These are phyloP conservation scores for Magallana gigas DNA, from an alignment of 1,140 invertebrate genomes.

Conservation along the genomic window DNA sequence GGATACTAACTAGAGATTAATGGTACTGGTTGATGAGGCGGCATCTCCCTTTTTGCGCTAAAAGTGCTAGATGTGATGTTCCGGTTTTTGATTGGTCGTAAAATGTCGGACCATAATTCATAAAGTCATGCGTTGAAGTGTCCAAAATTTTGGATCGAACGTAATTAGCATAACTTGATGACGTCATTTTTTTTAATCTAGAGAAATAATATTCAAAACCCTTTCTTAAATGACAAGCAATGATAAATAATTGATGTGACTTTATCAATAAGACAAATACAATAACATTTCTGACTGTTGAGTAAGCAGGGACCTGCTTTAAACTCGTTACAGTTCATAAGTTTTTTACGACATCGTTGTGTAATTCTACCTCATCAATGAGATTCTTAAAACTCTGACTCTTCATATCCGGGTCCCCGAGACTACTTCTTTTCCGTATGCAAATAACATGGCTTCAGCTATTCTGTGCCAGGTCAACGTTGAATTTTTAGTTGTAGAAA, in stretches of 20 bases:
- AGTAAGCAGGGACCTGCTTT: too few species aligned
- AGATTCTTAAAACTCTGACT: slow-evolving; percentile 48
- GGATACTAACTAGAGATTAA: slow-evolving; percentile 83
- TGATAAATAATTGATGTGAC: too few species aligned
- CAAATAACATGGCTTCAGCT: slow-evolving; percentile 95
- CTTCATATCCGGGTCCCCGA: slow-evolving; percentile 89
- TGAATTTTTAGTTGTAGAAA: slow-evolving; percentile 89
- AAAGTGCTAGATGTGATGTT: slow-evolving; percentile 92
- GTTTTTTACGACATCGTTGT: too few species aligned
- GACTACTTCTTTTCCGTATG: slow-evolving; percentile 88
- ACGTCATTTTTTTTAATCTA: slow-evolving; percentile 85
- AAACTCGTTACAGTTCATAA: too few species aligned
- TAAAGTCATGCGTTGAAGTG: slow-evolving; percentile 82
- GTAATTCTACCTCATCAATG: slow-evolving; percentile 40
- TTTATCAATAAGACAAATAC: too few species aligned
- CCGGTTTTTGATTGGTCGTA: slow-evolving; percentile 80
- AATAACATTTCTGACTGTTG: too few species aligned
- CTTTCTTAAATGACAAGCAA: too few species aligned
- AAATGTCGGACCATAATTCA: slow-evolving; percentile 69
- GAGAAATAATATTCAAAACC: too few species aligned
- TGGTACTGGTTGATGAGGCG: slow-evolving; percentile 93
- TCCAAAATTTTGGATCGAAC: slow-evolving; percentile 86
- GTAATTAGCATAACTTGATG: slow-evolving; percentile 82
- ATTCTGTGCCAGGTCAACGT: slow-evolving; percentile 83
- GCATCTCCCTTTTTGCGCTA: slow-evolving; percentile 93